Evolutionary conservation across 2,113 vertebrate species (phyloP), one percentile per base, ranked within the genome.

Genomic region (Toxotes jaculatrix): DNA sequence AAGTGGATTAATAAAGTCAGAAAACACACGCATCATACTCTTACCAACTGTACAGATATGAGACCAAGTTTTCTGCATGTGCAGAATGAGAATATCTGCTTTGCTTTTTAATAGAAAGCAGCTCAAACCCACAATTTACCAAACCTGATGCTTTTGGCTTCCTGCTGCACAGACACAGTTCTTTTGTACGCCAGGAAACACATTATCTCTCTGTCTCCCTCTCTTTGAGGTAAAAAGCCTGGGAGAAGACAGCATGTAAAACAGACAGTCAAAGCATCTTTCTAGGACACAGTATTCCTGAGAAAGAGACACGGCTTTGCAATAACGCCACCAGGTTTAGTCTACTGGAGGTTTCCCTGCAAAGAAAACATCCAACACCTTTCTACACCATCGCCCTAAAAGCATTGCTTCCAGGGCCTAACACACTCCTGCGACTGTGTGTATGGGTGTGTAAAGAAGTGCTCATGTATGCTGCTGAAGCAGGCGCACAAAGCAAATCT

Each of bases 251-350:
- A 0, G 7, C 61, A 5, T 84, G 63, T 69, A 57, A 47, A 13
- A 66, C 34, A 56, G 32, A 17, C 60, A 27, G 40, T 27, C 42
- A 2, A 7, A 1, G 40, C 23, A 36, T 79, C 66, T 66, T 42
- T 80, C 47, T 64, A 11, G 55, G 71, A 76, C 6, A 13, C 40
- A 38, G 21, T 59, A 55, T 68, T 80, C 61, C 61, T 36, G 19
- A 68, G 49, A 75, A 71, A 77, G 78, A 85, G 88, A 93, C 82
- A 91, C 59, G 45, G 74, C 77, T 92, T 88, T 90, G 76, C 76
- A 87, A 80, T 77, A 81, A 65, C 63, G 57, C 53, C 69, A 80
- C 4, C 56, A 27, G 42, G 11, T 56, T 47, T n/a, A 56, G 56
- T n/a, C 78, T 59, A 13, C 32, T 0, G 0, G 31, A 69, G 9